phyloP scores from a whole-genome alignment of 2,888 invertebrate species.

The Aphidius colemani region DNA sequence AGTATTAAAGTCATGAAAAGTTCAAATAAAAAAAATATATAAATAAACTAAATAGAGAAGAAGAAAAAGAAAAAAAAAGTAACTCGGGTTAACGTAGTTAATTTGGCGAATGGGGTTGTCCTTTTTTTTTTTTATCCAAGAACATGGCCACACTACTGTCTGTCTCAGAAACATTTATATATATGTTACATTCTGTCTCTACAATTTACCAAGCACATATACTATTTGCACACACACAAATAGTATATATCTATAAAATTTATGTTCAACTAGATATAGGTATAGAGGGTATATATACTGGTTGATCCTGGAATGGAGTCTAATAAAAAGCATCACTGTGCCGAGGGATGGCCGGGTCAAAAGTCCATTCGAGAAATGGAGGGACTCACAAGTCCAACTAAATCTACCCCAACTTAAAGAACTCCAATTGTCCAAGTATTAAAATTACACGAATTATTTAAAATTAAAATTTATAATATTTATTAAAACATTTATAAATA shows the following conservation, averaged over 20 bases:
- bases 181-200: too few relatives aligned
- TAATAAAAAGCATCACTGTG: slow-evolving; percentile 59
- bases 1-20: slow-evolving; percentile 50
- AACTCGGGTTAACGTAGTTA: slow-evolving; percentile 53
- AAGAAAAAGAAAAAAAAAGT: slow-evolving; percentile 25
- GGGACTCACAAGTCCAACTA: slow-evolving; percentile 58
- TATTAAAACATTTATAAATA: slow-evolving; percentile 32
- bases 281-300: slow-evolving; percentile 36
- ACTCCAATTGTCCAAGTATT: slow-evolving; percentile 49
- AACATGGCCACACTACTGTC: slow-evolving; percentile 47
- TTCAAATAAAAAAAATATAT: slow-evolving; percentile 20
- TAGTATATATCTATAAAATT: not conserved
- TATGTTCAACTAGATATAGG: slow-evolving; percentile 25
- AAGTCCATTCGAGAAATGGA: slow-evolving; percentile 61
- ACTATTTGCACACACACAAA: not conserved
- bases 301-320: slow-evolving; percentile 51
- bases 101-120: slow-evolving; percentile 57
- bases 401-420: slow-evolving; percentile 50
- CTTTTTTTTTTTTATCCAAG: slow-evolving; percentile 33
- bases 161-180: not conserved
- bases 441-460: slow-evolving; percentile 23
- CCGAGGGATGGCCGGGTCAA: slow-evolving; percentile 56
- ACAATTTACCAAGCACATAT: too few relatives aligned
- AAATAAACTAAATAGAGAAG: slow-evolving; percentile 33
- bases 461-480: not conserved